Base-by-base conservation (phyloP, 2,888 invertebrate species). In the Cacoxenus indagator region DNA sequence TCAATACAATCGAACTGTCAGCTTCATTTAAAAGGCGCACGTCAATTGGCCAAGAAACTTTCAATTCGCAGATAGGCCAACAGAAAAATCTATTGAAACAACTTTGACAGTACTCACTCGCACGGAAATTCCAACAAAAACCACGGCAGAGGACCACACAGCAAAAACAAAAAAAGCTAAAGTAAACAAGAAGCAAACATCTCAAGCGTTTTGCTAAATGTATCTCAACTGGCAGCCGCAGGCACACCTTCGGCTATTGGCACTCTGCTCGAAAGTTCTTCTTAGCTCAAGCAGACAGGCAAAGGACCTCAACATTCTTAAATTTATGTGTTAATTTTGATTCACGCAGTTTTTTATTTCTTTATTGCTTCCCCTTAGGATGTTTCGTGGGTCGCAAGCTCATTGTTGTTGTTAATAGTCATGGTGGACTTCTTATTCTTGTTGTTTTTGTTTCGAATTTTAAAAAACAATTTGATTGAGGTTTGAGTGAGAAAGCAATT, bases 271-370 rank as follows among this genome's bases (percentile, higher is more conserved):
- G 26, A 24, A 31, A 26, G 55, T 46, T 57, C 46, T 62, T 51
- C 31, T 67, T 26, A 67, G 69, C 67, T 68, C 19, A 19, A 45
- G 29, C 46, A 59, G 37, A 24, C 26, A 48, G 55, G 46, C 45
- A 46, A 22, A 22, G 54, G 61, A 27, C 51, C 65, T 66, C 37
- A 51, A 71, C 73, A 78, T 76, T 75, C 73, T 79, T 73, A 86
- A 86, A 87, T 87, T 87, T 87, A 87, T 87, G 87, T 87, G 85
- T 87, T 87, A 87, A 87, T 87, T 87, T 86, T 77, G 81, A 84
- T 85, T 81, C 76, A 77, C 78, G 69, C 71, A 76, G 68, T 74
- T 77, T 72, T 69, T 69, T 68, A 70, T 73, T 76, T 67, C 67
- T 77, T 74, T 71, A 75, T 75, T 70, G 45, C 46, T 59, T 43